phyloP scores from a whole-genome alignment of 2,113 vertebrate genomes.

The Anolis carolinensis region DNA sequence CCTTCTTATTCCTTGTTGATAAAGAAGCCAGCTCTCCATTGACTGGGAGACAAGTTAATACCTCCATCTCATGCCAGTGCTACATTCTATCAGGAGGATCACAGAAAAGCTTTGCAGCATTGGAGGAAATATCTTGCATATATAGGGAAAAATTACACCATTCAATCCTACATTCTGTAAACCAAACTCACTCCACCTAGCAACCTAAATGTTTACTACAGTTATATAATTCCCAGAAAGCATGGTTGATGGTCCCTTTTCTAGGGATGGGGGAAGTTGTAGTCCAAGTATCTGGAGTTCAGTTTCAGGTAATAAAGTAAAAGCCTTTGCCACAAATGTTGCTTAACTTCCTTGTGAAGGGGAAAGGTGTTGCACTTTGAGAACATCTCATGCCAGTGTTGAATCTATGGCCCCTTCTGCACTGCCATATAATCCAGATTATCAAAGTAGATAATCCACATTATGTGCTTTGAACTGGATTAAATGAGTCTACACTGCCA shows the following conservation, averaged over 20 bases:
- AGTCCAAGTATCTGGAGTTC: not conserved
- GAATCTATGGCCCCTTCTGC: too few relatives aligned
- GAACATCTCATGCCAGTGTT: too few relatives aligned
- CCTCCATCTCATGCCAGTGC: not conserved
- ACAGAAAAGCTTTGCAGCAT: slow-evolving; percentile 24
- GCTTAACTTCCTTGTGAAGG: too few relatives aligned
- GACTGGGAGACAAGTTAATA: slow-evolving; percentile 9
- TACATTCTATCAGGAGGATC: slow-evolving; percentile 24
- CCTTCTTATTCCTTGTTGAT: slow-evolving; percentile 3
- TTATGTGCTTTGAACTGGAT: too few relatives aligned
- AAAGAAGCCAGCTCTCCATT: slow-evolving; percentile 15
- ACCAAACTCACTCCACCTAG: not conserved
- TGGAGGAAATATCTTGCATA: not conserved
- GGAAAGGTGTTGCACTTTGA: too few relatives aligned
- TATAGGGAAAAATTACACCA: not conserved
- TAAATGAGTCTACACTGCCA: too few relatives aligned
- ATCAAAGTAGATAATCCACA: too few relatives aligned
- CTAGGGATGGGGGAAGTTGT: not conserved
- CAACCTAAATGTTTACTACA: not conserved
- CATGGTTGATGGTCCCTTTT: not conserved
- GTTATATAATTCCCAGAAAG: not conserved
- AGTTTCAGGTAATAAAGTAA: too few relatives aligned
- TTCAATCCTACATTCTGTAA: not conserved
- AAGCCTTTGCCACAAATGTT: too few relatives aligned
- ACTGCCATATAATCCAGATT: too few relatives aligned